Percentiles rank a stretch among this genome's conserved stretches.
These are phyloP conservation scores for Tenodera sinensis DNA, from an alignment of 2,888 invertebrate genomes.

Conservation along the genomic window DNA sequence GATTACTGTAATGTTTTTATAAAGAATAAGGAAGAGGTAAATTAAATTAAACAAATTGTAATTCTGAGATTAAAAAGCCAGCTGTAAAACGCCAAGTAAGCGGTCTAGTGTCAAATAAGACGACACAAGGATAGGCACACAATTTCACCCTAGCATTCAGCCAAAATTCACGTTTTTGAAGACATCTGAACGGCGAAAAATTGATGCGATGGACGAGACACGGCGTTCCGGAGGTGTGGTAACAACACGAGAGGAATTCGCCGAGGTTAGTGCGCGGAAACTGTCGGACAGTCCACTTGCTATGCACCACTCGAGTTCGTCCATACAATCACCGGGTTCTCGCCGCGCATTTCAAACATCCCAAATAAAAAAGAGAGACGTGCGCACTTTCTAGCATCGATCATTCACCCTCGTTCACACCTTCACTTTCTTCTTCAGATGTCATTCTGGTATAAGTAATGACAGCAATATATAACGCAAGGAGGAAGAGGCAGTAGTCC, in stretches of 20 bases:
- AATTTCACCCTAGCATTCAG: too few relatives aligned
- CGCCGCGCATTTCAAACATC: neutral
- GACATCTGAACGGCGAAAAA: too few relatives aligned
- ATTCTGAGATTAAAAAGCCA: too few relatives aligned
- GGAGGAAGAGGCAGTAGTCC: neutral
- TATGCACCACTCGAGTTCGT: neutral
- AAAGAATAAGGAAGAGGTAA: too few relatives aligned
- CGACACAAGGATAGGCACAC: too few relatives aligned
- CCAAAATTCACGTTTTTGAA: too few relatives aligned
- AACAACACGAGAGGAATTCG: neutral
- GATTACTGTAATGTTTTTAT: too few relatives aligned
- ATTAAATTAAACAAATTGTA: too few relatives aligned
- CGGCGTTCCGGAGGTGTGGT: neutral
- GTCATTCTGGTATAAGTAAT: neutral
- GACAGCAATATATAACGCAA: neutral
- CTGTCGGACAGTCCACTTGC: neutral
- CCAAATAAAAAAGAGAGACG: too few relatives aligned
- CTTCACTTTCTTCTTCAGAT: neutral
- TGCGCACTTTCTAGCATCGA: neutral
- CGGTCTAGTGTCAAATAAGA: too few relatives aligned
- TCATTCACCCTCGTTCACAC: neutral
- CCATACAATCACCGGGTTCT: neutral
- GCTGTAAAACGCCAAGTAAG: too few relatives aligned
- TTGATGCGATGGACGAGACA: neutral
- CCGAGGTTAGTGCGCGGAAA: neutral